Evolutionary conservation across 2,888 invertebrate species (phyloP).

Genomic region (Rhodophaea formosa): DNA sequence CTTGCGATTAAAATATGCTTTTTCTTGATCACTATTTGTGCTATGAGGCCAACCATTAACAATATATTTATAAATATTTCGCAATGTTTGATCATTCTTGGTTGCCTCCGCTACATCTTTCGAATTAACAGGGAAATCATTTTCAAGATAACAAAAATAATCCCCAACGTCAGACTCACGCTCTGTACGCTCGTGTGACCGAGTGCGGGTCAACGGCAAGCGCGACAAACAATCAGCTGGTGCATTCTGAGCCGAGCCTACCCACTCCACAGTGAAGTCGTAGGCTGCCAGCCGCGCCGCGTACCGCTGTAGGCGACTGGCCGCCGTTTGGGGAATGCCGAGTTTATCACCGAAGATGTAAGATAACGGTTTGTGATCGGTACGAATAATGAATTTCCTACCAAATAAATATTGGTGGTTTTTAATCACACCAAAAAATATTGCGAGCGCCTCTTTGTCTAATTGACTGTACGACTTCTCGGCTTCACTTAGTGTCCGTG

Average conservation of each 20-base stretch:
- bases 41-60: neutral
- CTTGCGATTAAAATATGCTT: neutral
- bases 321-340: neutral
- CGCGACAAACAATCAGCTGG: conserved; percentile 32
- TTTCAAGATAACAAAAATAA: neutral
- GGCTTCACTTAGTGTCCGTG: conserved; percentile 35
- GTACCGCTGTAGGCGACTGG: conserved; percentile 25
- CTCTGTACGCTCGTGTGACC: neutral
- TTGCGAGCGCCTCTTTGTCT: neutral
- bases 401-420: neutral
- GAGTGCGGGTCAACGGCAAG: conserved; percentile 19
- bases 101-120: neutral
- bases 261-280: conserved; percentile 30
- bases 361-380: neutral
- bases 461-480: conserved; percentile 28
- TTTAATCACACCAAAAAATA: neutral
- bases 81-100: neutral
- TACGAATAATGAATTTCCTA: neutral
- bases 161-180: neutral
- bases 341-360: neutral
- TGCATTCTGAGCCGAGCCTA: conserved; percentile 20
- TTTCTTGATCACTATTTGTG: neutral
- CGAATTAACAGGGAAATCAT: neutral
- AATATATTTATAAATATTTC: neutral
- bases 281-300: conserved; percentile 32